These are phyloP conservation scores for Dasyurus viverrinus DNA, from an alignment of 2,113 vertebrate genomes.

Conservation along the genomic window DNA sequence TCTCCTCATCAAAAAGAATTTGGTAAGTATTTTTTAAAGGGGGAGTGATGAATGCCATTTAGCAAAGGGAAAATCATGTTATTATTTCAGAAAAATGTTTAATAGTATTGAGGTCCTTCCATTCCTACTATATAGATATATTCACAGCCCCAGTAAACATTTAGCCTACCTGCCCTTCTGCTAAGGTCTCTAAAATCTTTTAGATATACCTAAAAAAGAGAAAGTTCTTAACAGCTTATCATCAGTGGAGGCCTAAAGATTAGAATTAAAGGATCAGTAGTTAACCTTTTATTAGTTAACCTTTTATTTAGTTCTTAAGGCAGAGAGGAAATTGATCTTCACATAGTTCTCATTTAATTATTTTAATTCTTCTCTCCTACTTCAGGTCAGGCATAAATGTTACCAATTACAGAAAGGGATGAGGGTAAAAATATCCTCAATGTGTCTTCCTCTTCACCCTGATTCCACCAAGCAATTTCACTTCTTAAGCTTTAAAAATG, in stretches of 20 bases:
- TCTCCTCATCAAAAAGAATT: background rate
- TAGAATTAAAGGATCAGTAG: background rate
- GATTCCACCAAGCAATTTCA: background rate
- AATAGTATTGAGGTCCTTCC: background rate
- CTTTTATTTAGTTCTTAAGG: background rate
- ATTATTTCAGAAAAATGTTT: background rate
- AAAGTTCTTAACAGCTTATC: background rate
- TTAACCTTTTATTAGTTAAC: background rate
- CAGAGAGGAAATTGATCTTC: background rate
- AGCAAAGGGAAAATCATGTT: background rate
- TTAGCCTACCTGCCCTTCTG: background rate
- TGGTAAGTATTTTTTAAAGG: background rate
- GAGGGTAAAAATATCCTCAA: background rate
- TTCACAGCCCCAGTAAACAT: background rate
- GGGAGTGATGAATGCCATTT: background rate
- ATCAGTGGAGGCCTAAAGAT: background rate
- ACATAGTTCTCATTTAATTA: background rate
- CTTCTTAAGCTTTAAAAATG: background rate
- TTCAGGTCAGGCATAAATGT: background rate
- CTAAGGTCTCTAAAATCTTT: background rate
- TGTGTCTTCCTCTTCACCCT: background rate
- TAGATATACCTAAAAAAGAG: background rate
- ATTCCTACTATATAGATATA: background rate
- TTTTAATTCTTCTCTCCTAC: background rate
- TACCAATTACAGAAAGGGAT: background rate